Evolutionary conservation across 1,140 invertebrate species (phyloP), one percentile per base, ranked within the genome.

Genomic region (Cepaea nemoralis): DNA sequence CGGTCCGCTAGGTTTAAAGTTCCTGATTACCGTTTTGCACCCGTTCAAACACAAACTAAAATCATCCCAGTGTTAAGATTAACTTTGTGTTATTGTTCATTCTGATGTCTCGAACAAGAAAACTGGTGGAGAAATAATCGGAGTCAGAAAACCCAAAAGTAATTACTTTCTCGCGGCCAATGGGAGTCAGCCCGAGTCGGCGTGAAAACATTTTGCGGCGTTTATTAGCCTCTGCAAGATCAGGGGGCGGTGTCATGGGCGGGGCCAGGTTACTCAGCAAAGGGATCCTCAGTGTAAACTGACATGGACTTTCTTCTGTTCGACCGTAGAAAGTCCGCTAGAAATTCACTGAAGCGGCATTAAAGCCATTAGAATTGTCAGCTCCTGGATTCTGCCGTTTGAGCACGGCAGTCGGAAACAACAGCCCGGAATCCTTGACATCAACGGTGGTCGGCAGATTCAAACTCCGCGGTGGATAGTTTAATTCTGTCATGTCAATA

Each of bases 331-430:
- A 45, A 75, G 39, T 12, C 42, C 48, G 73, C 6, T 50, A 50
- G 73, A 75, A 50, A 75, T 75, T 75, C 27, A 75, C 27, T 50
- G 39, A 27, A 48, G 40, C 73, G 73, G 73, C 48, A 50, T 42
- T 35, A 50, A 75, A 50, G 5, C 73, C 42, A 75, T 77, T 77
- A 63, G 48, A 37, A 40, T 63, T 63, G 75, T 77, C 40, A 66
- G 27, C 39, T 6, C 22, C 6, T 31, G 59, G n/a, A 6, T 3
- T 63, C 10, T 31, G 27, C 33, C n/a, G 59, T 27, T 31, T 63
- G 59, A 31, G 59, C 59, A 63, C 6, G 59, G 5, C 2, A 31
- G 10, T 31, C 27, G 22, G 19, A 63, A 27, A 63, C 27, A 31
- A 31, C 10, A n/a, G 33, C 5, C 27, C 5, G 22, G 16, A 16